Evolutionary conservation across 2,113 vertebrate species (phyloP).

Genomic region (Regulus satrapa): DNA sequence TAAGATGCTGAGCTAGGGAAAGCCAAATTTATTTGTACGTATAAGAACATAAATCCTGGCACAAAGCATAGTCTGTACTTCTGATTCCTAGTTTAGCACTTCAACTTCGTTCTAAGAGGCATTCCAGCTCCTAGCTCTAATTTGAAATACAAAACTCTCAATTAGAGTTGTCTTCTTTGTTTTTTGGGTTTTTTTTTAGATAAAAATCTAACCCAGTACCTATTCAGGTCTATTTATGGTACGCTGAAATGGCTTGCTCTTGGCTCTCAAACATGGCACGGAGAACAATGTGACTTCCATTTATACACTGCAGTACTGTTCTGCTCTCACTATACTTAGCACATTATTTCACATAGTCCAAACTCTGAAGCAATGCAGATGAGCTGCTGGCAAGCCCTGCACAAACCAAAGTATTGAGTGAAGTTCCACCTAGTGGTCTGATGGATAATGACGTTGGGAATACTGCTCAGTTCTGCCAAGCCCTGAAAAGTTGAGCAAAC

Average conservation of each 20-base stretch:
- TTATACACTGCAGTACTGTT: slow-evolving; percentile 2
- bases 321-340: slow-evolving; percentile 14
- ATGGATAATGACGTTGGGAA: neutral
- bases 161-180: neutral
- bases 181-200: neutral
- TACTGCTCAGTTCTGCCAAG: neutral
- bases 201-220: neutral
- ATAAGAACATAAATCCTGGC: neutral
- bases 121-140: neutral
- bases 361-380: neutral
- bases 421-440: slow-evolving; percentile 50
- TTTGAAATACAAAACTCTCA: neutral
- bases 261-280: neutral
- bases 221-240: slow-evolving; percentile 42
- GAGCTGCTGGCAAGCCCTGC: neutral
- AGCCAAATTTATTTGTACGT: neutral
- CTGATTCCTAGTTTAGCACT: neutral
- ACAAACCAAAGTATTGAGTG: neutral
- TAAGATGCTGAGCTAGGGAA: neutral
- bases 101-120: neutral
- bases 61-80: neutral
- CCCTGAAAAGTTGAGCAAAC: neutral
- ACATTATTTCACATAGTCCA: neutral
- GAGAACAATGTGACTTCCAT: slow-evolving; percentile 41
- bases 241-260: neutral